Conservation (phyloP, 2,113 vertebrate species). For the Haliaeetus leucogaster region DNA sequence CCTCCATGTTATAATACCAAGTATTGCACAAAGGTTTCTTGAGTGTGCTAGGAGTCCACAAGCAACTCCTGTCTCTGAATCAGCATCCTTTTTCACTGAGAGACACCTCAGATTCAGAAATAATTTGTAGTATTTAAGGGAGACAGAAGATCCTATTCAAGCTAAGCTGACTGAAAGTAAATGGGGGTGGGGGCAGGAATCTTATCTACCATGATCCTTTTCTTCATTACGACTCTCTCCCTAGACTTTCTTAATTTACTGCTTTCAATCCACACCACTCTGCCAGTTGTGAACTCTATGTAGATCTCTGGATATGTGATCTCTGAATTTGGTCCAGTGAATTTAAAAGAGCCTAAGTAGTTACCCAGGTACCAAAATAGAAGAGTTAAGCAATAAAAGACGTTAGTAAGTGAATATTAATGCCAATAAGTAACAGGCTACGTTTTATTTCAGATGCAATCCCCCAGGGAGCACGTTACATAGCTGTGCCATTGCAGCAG, state of each 20-base stretch:
- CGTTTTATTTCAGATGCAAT: slow-evolving; percentile 4
- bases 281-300: background rate
- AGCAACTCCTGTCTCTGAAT: background rate
- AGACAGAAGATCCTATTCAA: background rate
- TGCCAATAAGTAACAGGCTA: slow-evolving; percentile 36
- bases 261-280: background rate
- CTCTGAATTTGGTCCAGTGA: slow-evolving; percentile 18
- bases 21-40: background rate
- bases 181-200: background rate
- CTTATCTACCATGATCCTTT: background rate
- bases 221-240: background rate
- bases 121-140: background rate
- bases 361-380: slow-evolving; percentile 30
- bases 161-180: background rate
- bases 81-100: background rate
- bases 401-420: slow-evolving; percentile 23
- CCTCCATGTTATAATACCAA: background rate
- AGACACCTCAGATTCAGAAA: background rate
- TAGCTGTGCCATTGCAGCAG: slow-evolving; percentile 1
- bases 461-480: background rate
- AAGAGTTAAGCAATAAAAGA: slow-evolving; percentile 37
- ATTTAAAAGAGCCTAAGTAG: slow-evolving; percentile 4
- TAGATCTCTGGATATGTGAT: slow-evolving; percentile 10
- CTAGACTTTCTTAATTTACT: background rate
- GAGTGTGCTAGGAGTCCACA: background rate